Conservation (phyloP, 2,113 vertebrate genomes). For the Rhinolophus sinicus region DNA sequence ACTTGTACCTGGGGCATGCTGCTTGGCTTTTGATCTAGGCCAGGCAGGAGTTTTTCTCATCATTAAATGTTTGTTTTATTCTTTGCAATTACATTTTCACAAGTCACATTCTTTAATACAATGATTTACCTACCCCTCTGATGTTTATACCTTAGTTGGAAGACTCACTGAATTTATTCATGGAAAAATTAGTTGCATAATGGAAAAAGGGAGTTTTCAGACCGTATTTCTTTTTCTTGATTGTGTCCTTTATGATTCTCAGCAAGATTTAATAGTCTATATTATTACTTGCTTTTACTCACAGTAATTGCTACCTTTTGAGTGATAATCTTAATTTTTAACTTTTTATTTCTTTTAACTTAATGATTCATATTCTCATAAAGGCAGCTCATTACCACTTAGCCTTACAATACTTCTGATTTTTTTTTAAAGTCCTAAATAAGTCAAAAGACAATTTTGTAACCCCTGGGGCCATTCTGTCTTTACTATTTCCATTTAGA, state of each 20-base stretch:
- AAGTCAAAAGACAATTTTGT: slow-evolving; percentile 54
- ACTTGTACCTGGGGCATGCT: background rate
- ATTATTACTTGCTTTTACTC: slow-evolving; percentile 21
- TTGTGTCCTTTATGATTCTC: background rate
- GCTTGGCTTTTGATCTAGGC: background rate
- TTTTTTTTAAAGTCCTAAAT: slow-evolving; percentile 30
- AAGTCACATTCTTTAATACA: slow-evolving; percentile 40
- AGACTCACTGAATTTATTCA: slow-evolving; percentile 9
- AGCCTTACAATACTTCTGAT: background rate
- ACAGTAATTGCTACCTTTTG: background rate
- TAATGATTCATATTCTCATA: background rate
- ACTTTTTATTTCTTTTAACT: slow-evolving; percentile 20
- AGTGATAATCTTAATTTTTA: slow-evolving; percentile 14
- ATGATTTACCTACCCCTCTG: background rate
- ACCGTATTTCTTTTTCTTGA: background rate
- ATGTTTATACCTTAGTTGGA: background rate
- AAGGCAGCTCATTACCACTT: background rate
- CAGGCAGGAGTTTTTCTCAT: background rate
- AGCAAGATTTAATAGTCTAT: background rate
- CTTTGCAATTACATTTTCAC: slow-evolving; percentile 32
- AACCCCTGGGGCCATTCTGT: slow-evolving; percentile 55
- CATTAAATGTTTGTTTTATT: slow-evolving; percentile 52
- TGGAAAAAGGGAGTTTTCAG: background rate
- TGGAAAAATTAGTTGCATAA: background rate
- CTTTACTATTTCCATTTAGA: slow-evolving; percentile 68